Conservation (phyloP, 2,113 vertebrate genomes). For the Edolisoma coerulescens region DNA sequence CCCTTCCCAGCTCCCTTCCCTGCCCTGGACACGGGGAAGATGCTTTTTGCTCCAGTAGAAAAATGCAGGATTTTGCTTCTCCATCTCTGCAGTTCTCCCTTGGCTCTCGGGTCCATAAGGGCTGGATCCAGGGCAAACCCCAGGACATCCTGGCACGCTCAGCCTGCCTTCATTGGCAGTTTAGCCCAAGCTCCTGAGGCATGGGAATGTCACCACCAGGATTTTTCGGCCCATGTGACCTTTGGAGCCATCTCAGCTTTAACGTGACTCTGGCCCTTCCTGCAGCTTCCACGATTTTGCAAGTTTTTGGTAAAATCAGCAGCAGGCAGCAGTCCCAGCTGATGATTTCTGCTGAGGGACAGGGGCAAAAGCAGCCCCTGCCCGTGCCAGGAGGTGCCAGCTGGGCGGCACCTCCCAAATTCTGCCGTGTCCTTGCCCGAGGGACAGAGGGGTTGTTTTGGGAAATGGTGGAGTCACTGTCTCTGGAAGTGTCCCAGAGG, state of each 20-base stretch:
- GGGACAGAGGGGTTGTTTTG: accelerated
- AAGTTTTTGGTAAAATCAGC: neutral
- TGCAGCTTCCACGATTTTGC: neutral
- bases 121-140: neutral
- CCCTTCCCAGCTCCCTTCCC: neutral
- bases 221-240: accelerated
- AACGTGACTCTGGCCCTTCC: accelerated
- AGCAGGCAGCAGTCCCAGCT: neutral
- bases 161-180: neutral
- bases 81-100: neutral
- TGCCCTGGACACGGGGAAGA: neutral
- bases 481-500: neutral
- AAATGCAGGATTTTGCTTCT: neutral
- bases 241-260: neutral
- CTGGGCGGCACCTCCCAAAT: neutral
- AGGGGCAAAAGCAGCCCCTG: neutral
- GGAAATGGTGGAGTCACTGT: neutral
- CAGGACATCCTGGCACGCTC: accelerated
- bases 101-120: neutral
- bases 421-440: neutral
- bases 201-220: neutral
- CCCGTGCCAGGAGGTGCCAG: neutral
- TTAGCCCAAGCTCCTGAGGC: neutral
- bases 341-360: neutral
- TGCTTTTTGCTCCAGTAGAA: neutral